phyloP scores from a whole-genome alignment of 1,140 invertebrate genomes.

The Lordiphosa stackelbergi region DNA sequence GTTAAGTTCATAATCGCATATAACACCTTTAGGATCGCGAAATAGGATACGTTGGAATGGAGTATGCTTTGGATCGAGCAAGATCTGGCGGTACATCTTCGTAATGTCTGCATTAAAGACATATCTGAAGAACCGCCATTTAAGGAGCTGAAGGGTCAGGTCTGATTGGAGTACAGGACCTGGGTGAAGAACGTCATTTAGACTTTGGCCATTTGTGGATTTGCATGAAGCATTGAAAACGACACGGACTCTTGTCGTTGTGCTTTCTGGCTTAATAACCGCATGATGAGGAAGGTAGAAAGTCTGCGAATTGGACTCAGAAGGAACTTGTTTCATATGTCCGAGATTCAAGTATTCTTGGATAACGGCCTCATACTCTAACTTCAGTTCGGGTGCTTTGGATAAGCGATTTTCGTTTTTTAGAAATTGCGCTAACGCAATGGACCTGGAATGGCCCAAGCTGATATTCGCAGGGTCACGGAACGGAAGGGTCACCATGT shows the following conservation, averaged over 20 bases:
- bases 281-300: slow-evolving; percentile 11
- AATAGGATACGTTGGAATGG: slow-evolving; percentile 65
- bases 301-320: background rate
- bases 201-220: slow-evolving; percentile 22
- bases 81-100: slow-evolving; percentile 50
- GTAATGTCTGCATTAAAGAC: slow-evolving; percentile 52
- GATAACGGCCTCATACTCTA: no score
- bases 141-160: slow-evolving; percentile 2
- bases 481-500: no score
- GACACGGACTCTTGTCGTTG: slow-evolving; percentile 38
- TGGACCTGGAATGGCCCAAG: no score
- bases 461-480: no score
- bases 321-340: background rate
- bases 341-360: no score
- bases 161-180: slow-evolving; percentile 22
- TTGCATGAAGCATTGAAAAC: slow-evolving; percentile 39
- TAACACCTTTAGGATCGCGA: slow-evolving; percentile 10
- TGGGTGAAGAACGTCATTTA: slow-evolving; percentile 28
- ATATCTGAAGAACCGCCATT: slow-evolving; percentile 20
- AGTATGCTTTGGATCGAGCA: slow-evolving; percentile 25
- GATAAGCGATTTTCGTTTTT: no score
- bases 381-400: no score
- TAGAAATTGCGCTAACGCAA: no score
- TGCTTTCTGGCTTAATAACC: slow-evolving; percentile 5
- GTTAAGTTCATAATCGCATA: slow-evolving; percentile 4